A percentile compares a stretch with the other conserved stretches of the same genome.
These are phyloP conservation scores for Hipparchia semele DNA, from an alignment of 2,888 invertebrate species.

Conservation along the genomic window DNA sequence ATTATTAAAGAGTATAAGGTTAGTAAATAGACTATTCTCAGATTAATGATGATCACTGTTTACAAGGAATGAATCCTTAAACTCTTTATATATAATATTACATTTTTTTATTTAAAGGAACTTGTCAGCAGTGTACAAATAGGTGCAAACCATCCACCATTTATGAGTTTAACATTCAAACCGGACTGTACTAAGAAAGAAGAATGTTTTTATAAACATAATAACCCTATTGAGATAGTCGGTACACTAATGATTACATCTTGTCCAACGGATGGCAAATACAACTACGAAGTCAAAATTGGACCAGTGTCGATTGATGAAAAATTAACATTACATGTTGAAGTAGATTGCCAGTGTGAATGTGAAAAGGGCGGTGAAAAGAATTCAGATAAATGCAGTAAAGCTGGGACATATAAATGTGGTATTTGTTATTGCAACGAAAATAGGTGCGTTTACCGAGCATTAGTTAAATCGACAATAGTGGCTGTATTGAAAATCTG, in stretches of 20 bases:
- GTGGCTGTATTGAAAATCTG: too few species aligned
- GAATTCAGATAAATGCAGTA: conserved; percentile 65
- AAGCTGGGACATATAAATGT: conserved; percentile 80
- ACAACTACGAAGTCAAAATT: conserved; percentile 40
- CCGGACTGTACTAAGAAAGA: conserved; percentile 51
- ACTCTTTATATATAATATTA: too few species aligned
- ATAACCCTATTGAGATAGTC: conserved; percentile 47
- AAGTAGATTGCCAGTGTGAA: conserved; percentile 89
- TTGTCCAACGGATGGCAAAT: conserved; percentile 46
- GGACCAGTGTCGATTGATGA: conserved; percentile 87
- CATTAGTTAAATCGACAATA: too few species aligned
- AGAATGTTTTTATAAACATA: conserved; percentile 50
- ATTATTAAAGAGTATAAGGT: conserved; percentile 88
- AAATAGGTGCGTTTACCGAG: conserved; percentile 49
- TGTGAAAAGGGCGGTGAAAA: conserved; percentile 82
- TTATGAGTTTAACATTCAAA: conserved; percentile 49
- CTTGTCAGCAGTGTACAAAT: conserved; percentile 46
- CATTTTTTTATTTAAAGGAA: conserved; percentile 48
- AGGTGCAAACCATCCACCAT: conserved; percentile 42
- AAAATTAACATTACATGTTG: conserved; percentile 85
- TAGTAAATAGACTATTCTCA: conserved; percentile 45
- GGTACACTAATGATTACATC: conserved; percentile 50
- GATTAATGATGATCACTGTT: not conserved
- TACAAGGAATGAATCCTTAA: not conserved
- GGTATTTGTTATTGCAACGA: conserved; percentile 85